Base-by-base conservation (phyloP, 2,888 invertebrate species). In the Cremastinae sp. region DNA sequence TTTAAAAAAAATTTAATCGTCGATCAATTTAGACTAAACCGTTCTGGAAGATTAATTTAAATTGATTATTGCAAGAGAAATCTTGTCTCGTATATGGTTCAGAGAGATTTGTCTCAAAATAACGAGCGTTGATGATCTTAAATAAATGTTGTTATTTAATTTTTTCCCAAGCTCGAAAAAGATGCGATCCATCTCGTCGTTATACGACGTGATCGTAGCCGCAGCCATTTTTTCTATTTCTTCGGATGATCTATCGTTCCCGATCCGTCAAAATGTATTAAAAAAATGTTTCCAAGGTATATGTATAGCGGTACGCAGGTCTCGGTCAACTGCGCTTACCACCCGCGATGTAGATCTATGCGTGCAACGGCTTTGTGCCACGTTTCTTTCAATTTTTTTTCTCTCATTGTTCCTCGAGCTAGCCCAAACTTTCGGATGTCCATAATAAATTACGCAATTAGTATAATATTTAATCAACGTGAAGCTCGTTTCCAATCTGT, bases 401-500 rank as follows among this genome's bases (percentile, higher is more conserved):
- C 51, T 37, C 41, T 10, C n/a, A n/a, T n/a, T n/a, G n/a, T n/a
- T n/a, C n/a, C n/a, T n/a, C n/a, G n/a, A n/a, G 20, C 55, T 39
- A 18, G 37, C 53, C 41, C 8, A 41, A 53, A 62, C 51, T 68
- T 68, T 62, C 18, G 43, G 55, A 66, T 61, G 41, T 51, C 56
- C 56, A 75, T 83, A 82, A 86, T 84, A 84, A 87, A 86, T 86
- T 84, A 84, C 84, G 84, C 84, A 84, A 87, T 87, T 86, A 87
- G 83, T 83, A 77, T 77, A 80, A 80, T 83, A 81, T 84, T 87
- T 84, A 84, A 86, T 87, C 84, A 86, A 84, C 79, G 81, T 8
- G 5, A 28, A 56, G 49, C 59, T 55, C 41, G 41, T 28, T 37
- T 14, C 12, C 35, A 7, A 43, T 62, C 45, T 12, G 43, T 53